Evolutionary conservation across 2,888 invertebrate genomes (phyloP).

Genomic region (Aphidoletes aphidimyza): DNA sequence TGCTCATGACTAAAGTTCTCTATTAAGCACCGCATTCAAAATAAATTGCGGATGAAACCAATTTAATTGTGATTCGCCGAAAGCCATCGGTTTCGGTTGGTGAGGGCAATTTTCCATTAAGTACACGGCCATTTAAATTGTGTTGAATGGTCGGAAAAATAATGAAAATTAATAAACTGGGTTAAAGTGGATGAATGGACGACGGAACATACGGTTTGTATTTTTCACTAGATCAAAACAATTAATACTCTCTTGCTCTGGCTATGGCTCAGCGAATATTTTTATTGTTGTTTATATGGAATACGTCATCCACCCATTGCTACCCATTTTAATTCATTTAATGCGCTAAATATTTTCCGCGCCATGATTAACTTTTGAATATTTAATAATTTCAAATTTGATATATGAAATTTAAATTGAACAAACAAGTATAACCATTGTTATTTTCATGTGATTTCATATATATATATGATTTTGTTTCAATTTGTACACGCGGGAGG

Average conservation of each 20-base stretch:
- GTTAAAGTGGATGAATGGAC: not conserved
- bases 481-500: not conserved
- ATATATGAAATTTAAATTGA: conserved; percentile 20
- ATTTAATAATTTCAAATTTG: conserved; percentile 37
- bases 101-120: not conserved
- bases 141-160: conserved; percentile 26
- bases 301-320: not conserved
- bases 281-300: not conserved
- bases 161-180: conserved; percentile 48
- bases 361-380: conserved; percentile 46
- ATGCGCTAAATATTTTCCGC: conserved; percentile 30
- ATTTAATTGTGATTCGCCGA: not conserved
- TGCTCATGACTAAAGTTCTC: not conserved
- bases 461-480: not conserved
- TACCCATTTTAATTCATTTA: conserved; percentile 7
- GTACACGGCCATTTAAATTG: not conserved
- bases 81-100: not conserved
- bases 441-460: not conserved
- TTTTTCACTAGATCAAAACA: conserved; percentile 30
- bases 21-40: not conserved
- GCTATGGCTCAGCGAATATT: too few relatives aligned
- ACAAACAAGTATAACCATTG: not conserved
- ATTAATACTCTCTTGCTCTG: not conserved
- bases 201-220: not conserved
- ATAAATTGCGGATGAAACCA: not conserved